Percentiles rank a stretch among this genome's conserved stretches.
Evolutionary conservation across 2,888 invertebrate genomes (phyloP).

Genomic region (Achlya flavicornis): DNA sequence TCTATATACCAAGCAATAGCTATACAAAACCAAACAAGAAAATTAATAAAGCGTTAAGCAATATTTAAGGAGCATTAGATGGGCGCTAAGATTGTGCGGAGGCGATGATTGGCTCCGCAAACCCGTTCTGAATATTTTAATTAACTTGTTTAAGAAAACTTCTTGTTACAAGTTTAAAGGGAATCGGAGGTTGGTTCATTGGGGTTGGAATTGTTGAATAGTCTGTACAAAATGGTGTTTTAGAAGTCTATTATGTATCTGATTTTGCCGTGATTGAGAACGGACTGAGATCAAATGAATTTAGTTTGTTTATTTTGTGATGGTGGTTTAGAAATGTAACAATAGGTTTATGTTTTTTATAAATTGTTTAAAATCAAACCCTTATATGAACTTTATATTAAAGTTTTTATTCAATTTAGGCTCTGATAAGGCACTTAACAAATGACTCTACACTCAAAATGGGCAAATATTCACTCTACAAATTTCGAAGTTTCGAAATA

Average conservation of each 20-base stretch:
- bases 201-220: conserved; percentile 9
- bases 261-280: background rate
- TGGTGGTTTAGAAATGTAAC: too few species aligned
- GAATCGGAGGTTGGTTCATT: background rate
- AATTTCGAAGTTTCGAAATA: too few species aligned
- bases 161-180: conserved; percentile 31
- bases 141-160: conserved; percentile 51
- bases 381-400: too few species aligned
- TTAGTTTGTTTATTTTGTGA: too few species aligned
- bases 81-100: conserved; percentile 18
- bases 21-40: conserved; percentile 35
- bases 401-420: too few species aligned
- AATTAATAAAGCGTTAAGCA: conserved; percentile 52
- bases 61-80: conserved; percentile 30
- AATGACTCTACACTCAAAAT: too few species aligned
- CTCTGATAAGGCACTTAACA: too few species aligned
- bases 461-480: too few species aligned
- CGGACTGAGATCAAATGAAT: too few species aligned
- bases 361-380: too few species aligned
- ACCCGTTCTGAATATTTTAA: conserved; percentile 49
- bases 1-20: conserved; percentile 20
- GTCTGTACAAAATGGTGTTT: conserved; percentile 11
- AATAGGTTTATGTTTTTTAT: too few species aligned
- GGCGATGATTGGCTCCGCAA: conserved; percentile 31
- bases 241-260: conserved; percentile 10